Conservation (phyloP, 2,113 vertebrate species). For the Calyptomena viridis region DNA sequence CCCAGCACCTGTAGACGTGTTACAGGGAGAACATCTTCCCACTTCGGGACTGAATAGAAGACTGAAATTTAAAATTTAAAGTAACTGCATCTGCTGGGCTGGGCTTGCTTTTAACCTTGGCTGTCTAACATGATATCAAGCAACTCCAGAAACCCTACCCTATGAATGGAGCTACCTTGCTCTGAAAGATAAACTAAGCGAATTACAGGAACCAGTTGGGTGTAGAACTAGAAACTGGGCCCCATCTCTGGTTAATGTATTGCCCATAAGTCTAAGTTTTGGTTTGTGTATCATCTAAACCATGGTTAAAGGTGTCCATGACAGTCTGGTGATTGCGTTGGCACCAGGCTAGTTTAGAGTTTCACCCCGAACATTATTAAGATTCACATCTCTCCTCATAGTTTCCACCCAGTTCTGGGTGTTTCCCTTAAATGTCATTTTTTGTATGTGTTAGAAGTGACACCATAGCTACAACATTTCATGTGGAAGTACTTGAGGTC, state of each 20-base stretch:
- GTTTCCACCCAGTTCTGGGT: not conserved
- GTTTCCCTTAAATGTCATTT: not conserved
- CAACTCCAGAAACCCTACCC: not conserved
- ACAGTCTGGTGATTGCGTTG: not conserved
- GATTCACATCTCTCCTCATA: not conserved
- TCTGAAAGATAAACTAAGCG: not conserved
- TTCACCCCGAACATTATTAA: not conserved
- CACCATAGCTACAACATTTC: not conserved
- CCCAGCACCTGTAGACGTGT: not conserved
- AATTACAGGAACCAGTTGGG: not conserved
- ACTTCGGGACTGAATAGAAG: not conserved
- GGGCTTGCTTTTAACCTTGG: not conserved
- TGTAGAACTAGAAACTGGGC: not conserved
- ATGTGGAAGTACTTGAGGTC: not conserved
- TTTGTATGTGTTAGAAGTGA: not conserved
- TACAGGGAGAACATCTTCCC: not conserved
- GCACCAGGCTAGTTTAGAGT: not conserved
- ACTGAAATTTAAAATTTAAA: not conserved
- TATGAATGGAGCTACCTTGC: not conserved
- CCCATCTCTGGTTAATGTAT: not conserved
- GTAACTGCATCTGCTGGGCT: not conserved
- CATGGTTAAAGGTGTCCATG: accelerated
- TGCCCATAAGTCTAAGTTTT: not conserved
- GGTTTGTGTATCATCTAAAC: not conserved
- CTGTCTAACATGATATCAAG: not conserved